These are phyloP conservation scores for Gopherus flavomarginatus DNA, from an alignment of 2,113 vertebrate species.

Conservation along the genomic window DNA sequence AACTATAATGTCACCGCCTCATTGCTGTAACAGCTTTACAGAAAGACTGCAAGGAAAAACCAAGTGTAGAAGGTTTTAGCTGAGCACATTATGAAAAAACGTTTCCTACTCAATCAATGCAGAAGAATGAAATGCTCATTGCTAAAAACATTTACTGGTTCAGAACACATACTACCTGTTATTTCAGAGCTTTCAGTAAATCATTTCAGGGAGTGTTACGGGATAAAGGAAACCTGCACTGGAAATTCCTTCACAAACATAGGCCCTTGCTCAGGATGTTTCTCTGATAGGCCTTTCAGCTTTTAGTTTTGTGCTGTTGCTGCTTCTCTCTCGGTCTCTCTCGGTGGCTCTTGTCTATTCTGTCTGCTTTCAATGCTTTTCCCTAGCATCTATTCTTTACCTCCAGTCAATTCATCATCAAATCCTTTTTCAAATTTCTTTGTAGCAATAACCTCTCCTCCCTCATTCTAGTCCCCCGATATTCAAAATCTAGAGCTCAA, in stretches of 20 bases:
- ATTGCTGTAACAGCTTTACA: neutral
- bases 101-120: constrained; percentile 64
- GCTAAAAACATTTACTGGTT: constrained; percentile 57
- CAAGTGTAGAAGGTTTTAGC: constrained; percentile 22
- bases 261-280: constrained; percentile 53
- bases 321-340: constrained; percentile 34
- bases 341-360: constrained; percentile 20
- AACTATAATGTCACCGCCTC: neutral
- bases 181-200: constrained; percentile 57
- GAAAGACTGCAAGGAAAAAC: rapidly evolving
- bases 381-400: constrained; percentile 20
- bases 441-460: neutral
- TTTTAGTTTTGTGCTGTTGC: constrained; percentile 59
- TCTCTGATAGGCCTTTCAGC: constrained; percentile 22
- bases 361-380: constrained; percentile 33
- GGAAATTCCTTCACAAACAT: constrained; percentile 69
- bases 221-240: constrained; percentile 65
- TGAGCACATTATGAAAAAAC: neutral
- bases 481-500: constrained; percentile 27
- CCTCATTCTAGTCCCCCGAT: neutral
- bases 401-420: constrained; percentile 29
- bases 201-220: constrained; percentile 58
- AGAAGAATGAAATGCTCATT: constrained; percentile 62
- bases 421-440: neutral
- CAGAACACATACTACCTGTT: constrained; percentile 63